Evolutionary conservation across 2,113 vertebrate species (phyloP).

Genomic region (Pan paniscus): DNA sequence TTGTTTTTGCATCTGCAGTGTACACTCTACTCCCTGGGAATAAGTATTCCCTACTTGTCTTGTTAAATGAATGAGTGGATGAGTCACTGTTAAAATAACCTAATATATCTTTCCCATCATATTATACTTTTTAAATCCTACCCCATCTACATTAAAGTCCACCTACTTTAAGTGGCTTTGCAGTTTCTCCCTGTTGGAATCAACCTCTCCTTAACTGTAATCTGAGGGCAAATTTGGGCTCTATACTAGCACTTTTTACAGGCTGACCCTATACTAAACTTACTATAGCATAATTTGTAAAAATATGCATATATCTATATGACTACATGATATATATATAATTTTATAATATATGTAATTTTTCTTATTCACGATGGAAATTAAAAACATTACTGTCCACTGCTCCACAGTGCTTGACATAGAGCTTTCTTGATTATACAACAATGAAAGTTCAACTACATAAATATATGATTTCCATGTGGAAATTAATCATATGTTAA

Average conservation of each 20-base stretch:
- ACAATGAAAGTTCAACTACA: neutral
- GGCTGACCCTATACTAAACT: neutral
- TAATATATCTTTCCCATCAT: neutral
- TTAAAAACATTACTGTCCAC: neutral
- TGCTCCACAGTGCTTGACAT: neutral
- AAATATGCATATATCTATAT: neutral
- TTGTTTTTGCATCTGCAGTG: neutral
- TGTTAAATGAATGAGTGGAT: neutral
- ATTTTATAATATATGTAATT: neutral
- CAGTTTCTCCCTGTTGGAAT: neutral
- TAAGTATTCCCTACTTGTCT: neutral
- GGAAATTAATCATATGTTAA: neutral
- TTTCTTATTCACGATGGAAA: neutral
- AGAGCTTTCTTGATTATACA: neutral
- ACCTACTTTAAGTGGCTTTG: neutral
- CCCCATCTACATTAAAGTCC: neutral
- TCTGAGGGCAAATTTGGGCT: neutral
- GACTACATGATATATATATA: neutral
- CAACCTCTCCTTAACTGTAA: neutral
- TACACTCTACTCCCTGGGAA: neutral
- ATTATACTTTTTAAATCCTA: neutral
- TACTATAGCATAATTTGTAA: neutral
- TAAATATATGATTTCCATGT: neutral
- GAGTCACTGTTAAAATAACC: neutral
- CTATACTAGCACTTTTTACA: neutral